Evolutionary conservation across 2,888 invertebrate species (phyloP).

Genomic region (Volucella zonaria): DNA sequence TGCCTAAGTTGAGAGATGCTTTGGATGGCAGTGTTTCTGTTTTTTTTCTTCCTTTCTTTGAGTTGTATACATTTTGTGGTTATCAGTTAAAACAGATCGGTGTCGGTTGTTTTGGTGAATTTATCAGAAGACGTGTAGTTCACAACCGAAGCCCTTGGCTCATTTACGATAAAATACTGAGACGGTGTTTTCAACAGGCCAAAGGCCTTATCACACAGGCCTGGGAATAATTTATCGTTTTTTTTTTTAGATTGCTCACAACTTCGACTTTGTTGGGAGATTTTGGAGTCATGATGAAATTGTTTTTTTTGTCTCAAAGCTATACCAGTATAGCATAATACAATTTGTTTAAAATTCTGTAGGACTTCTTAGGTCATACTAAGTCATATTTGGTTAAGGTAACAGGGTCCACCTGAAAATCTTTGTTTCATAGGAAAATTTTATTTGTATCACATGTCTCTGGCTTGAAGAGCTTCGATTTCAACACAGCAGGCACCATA

Average conservation of each 20-base stretch:
- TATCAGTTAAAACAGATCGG: slow-evolving; percentile 1
- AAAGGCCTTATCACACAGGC: background rate
- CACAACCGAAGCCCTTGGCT: background rate
- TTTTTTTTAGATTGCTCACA: background rate
- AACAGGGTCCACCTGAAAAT: no score
- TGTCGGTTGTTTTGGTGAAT: background rate
- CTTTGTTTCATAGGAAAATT: no score
- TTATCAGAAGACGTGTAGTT: slow-evolving; percentile 27
- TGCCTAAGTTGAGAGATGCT: background rate
- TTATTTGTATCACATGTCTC: no score
- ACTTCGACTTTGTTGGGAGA: no score
- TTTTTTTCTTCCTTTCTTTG: background rate
- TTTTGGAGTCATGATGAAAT: no score
- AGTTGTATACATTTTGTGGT: background rate
- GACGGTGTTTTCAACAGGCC: slow-evolving; percentile 15
- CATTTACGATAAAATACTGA: slow-evolving; percentile 5
- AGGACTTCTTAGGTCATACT: no score
- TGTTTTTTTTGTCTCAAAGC: no score
- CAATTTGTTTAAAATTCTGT: no score
- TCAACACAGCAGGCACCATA: no score
- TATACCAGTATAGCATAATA: no score
- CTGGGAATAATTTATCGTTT: background rate
- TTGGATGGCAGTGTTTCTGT: background rate
- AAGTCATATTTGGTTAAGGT: no score
- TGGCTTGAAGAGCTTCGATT: no score